A percentile compares a stretch with the other conserved stretches of the same genome.
Evolutionary conservation across 2,113 vertebrate species (phyloP).

Genomic region (Thunnus maccoyii): DNA sequence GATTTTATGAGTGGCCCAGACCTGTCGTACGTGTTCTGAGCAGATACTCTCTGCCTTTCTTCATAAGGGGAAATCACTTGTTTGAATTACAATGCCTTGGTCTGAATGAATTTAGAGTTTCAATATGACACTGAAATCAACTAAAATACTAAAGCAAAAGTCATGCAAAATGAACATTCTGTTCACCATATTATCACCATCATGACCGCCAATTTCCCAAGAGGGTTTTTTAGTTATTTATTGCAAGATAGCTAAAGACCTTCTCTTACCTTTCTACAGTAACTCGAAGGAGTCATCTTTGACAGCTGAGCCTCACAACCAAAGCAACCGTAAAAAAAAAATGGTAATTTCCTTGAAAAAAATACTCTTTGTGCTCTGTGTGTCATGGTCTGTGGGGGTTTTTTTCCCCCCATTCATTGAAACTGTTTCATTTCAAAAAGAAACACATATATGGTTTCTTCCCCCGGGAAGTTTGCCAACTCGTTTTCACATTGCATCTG

Average conservation of each 20-base stretch:
- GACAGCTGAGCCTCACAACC: not conserved
- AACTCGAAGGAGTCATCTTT: not conserved
- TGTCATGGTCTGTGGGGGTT: not conserved
- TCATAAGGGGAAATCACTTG: too few relatives aligned
- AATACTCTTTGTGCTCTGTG: conserved; percentile 14
- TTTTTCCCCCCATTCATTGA: not conserved
- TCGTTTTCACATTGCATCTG: not conserved
- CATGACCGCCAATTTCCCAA: too few relatives aligned
- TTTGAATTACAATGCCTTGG: too few relatives aligned
- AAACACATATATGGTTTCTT: conserved; percentile 31
- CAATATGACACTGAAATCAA: too few relatives aligned
- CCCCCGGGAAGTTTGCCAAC: conserved; percentile 28
- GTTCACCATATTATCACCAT: too few relatives aligned
- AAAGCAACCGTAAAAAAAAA: conserved; percentile 20
- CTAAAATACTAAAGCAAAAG: too few relatives aligned
- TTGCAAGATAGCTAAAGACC: not conserved
- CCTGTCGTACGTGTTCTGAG: too few relatives aligned
- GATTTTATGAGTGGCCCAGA: too few relatives aligned
- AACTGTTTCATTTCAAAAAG: conserved; percentile 61
- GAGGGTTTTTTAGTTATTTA: not conserved
- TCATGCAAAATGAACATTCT: too few relatives aligned
- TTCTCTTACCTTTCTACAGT: not conserved
- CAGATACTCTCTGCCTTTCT: too few relatives aligned
- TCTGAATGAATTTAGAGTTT: too few relatives aligned
- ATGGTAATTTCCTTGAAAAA: conserved; percentile 48